Evolutionary conservation across 1,140 invertebrate species (phyloP).

Genomic region (Leptonema lineaticorne): DNA sequence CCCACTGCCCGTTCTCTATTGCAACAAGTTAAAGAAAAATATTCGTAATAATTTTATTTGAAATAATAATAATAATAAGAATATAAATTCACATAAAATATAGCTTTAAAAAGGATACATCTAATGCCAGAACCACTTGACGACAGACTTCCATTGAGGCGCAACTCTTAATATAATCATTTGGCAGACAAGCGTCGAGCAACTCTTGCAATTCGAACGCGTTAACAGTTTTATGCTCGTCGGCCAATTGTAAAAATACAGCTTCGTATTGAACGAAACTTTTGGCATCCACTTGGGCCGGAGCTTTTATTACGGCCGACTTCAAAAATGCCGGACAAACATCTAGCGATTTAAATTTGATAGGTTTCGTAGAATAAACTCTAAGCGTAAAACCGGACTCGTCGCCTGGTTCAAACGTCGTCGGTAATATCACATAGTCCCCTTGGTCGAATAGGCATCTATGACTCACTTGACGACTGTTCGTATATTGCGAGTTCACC

Average conservation of each 20-base stretch:
- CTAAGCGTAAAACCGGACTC: slow-evolving; percentile 83
- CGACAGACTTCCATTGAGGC: slow-evolving; percentile 89
- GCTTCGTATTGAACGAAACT: slow-evolving; percentile 86
- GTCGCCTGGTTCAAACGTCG: slow-evolving; percentile 88
- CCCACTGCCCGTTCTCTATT: slow-evolving; percentile 74
- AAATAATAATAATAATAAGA: not conserved
- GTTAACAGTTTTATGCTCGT: slow-evolving; percentile 86
- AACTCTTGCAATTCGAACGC: slow-evolving; percentile 90
- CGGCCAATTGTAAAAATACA: slow-evolving; percentile 85
- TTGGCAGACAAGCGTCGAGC: slow-evolving; percentile 87
- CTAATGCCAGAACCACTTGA: slow-evolving; percentile 85
- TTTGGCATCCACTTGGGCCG: slow-evolving; percentile 65
- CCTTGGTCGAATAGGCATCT: slow-evolving; percentile 81
- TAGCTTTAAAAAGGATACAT: slow-evolving; percentile 63
- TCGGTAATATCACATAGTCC: slow-evolving; percentile 83
- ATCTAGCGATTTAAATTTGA: slow-evolving; percentile 83
- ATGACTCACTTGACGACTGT: slow-evolving; percentile 82
- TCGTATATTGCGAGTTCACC: slow-evolving; percentile 89
- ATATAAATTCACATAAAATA: not conserved
- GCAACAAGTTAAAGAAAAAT: slow-evolving; percentile 48
- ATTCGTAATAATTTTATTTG: not conserved
- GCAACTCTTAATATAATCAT: slow-evolving; percentile 94
- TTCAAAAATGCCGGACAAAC: slow-evolving; percentile 71
- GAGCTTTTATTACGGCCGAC: slow-evolving; percentile 72
- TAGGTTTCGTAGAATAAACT: slow-evolving; percentile 77